Evolutionary conservation across 2,797 vertebrate genomes (phyloP).

Genomic region (Meriones psammophilus): DNA sequence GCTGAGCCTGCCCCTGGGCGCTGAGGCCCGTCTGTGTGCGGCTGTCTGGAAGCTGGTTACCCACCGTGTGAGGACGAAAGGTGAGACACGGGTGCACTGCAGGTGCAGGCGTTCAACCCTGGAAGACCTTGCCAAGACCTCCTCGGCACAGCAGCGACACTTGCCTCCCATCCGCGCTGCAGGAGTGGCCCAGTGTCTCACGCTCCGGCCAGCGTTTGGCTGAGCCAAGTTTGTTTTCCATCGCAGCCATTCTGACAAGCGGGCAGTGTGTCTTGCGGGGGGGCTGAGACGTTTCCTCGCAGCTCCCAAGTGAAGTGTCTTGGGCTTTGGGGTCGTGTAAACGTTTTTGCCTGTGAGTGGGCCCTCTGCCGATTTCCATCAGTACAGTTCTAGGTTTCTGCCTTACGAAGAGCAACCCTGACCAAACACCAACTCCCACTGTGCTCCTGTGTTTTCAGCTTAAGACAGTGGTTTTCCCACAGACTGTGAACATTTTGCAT

Average conservation of each 20-base stretch:
- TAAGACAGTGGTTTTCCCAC: neutral
- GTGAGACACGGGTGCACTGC: fast-evolving
- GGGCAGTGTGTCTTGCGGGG: fast-evolving
- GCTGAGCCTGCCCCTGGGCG: neutral
- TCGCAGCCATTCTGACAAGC: neutral
- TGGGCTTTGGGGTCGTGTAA: neutral
- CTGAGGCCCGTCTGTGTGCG: fast-evolving
- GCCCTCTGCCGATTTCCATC: neutral
- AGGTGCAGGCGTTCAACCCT: too few species aligned
- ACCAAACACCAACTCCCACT: neutral
- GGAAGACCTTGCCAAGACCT: neutral
- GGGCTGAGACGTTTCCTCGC: neutral
- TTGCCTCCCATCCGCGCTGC: fast-evolving
- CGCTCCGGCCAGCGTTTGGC: neutral
- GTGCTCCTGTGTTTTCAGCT: neutral
- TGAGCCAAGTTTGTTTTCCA: neutral
- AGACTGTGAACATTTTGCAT: neutral
- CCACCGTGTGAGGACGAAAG: too few species aligned
- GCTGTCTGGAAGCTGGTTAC: too few species aligned
- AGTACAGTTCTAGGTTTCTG: neutral
- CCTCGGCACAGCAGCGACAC: neutral
- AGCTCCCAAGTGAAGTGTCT: fast-evolving
- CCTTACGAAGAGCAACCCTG: neutral
- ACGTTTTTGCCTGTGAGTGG: fast-evolving
- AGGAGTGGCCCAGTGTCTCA: fast-evolving